Conservation (phyloP, 2,888 invertebrate species). For the Poecilus cupreus region DNA sequence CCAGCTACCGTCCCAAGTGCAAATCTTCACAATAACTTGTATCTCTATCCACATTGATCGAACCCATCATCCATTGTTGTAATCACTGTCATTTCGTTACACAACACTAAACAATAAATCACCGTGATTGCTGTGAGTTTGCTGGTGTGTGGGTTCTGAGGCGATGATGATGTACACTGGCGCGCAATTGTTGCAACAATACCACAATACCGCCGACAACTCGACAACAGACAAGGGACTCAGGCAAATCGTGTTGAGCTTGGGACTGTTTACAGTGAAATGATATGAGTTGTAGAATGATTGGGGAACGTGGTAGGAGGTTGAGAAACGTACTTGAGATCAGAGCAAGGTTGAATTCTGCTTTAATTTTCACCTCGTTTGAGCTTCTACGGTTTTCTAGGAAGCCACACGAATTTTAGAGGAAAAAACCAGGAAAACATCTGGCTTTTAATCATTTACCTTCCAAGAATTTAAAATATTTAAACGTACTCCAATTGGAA, state of each 20-base stretch:
- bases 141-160: not conserved
- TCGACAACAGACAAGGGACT: not conserved
- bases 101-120: slow-evolving; percentile 39
- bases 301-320: not conserved
- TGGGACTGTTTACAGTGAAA: slow-evolving; percentile 1
- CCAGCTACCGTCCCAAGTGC: not conserved
- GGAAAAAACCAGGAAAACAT: no score
- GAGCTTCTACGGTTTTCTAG: no score
- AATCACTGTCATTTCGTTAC: slow-evolving; percentile 27
- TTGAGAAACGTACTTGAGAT: not conserved
- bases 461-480: no score
- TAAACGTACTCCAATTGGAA: no score
- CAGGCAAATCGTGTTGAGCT: not conserved
- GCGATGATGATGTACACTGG: no score
- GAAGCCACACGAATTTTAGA: no score
- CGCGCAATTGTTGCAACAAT: slow-evolving; percentile 35
- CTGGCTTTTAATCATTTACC: no score
- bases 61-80: slow-evolving; percentile 28
- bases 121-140: not conserved
- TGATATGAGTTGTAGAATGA: not conserved
- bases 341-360: not conserved
- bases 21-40: not conserved
- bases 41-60: slow-evolving; percentile 21
- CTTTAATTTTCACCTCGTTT: no score
- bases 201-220: slow-evolving; percentile 8